phyloP scores from a whole-genome alignment of 2,113 vertebrate genomes.

The Apodemus speciosus region DNA sequence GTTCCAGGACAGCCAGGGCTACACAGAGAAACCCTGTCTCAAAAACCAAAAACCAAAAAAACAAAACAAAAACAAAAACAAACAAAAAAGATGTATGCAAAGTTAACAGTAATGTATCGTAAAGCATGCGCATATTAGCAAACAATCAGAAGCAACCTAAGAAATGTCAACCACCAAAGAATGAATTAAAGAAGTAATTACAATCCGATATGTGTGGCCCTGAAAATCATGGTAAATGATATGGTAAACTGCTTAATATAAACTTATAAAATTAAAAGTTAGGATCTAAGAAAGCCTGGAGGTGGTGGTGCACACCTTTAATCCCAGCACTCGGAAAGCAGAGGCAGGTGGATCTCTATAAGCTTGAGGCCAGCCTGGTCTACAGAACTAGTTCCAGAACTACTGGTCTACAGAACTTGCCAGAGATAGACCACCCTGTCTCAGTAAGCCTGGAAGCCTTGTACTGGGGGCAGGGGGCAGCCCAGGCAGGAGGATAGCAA shows the following conservation, averaged over 20 bases:
- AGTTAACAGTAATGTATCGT: slow-evolving; percentile 4
- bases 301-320: background rate
- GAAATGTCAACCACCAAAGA: background rate
- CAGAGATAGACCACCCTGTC: background rate
- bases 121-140: background rate
- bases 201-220: background rate
- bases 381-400: background rate
- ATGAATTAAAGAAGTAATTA: background rate
- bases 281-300: background rate
- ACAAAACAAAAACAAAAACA: too few relatives aligned
- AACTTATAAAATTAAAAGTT: slow-evolving; percentile 3
- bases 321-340: background rate
- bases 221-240: background rate
- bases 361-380: background rate
- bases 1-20: too few relatives aligned
- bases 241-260: slow-evolving; percentile 9
- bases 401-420: background rate
- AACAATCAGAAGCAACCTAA: slow-evolving; percentile 18
- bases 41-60: too few relatives aligned
- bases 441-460: background rate
- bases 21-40: too few relatives aligned
- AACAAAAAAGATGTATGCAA: slow-evolving; percentile 3
- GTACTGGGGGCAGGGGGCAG: too few relatives aligned
- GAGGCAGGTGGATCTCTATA: background rate
- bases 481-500: background rate